Conservation (phyloP, 2,888 invertebrate species). For the Himalopsyche kuldschensis region DNA sequence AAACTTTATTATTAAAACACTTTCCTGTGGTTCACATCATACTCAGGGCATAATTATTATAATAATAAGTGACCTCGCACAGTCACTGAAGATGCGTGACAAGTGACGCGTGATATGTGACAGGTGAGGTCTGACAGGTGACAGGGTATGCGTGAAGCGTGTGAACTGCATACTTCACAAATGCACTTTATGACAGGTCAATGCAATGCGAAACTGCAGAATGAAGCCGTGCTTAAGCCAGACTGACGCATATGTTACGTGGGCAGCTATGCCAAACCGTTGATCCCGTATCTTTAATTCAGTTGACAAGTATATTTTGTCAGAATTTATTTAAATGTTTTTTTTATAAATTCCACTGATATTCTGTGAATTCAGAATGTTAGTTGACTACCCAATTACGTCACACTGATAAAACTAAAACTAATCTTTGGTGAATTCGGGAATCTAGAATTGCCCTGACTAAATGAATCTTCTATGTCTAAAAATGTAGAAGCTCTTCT, state of each 20-base stretch:
- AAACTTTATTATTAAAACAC: background rate
- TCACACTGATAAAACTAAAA: too few relatives aligned
- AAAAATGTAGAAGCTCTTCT: too few relatives aligned
- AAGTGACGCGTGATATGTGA: constrained; percentile 15
- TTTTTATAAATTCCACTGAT: too few relatives aligned
- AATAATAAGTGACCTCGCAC: background rate
- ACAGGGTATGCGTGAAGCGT: constrained; percentile 22
- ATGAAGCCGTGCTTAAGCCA: background rate
- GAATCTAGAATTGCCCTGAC: too few relatives aligned
- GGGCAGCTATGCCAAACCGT: background rate
- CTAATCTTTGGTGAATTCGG: too few relatives aligned
- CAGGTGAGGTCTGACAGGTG: constrained; percentile 18
- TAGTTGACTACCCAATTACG: too few relatives aligned
- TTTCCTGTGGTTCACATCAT: background rate
- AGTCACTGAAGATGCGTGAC: background rate
- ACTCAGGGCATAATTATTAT: background rate
- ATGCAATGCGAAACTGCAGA: background rate
- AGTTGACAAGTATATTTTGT: too few relatives aligned
- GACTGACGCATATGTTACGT: background rate
- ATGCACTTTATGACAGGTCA: background rate
- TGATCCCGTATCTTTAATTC: background rate
- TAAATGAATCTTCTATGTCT: too few relatives aligned
- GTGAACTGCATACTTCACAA: background rate
- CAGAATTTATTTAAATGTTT: too few relatives aligned
- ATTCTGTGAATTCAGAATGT: too few relatives aligned